Percentiles rank a stretch among this genome's conserved stretches.
These are phyloP conservation scores for Urechis unicinctus DNA, from an alignment of 2,888 invertebrate genomes.

Conservation along the genomic window DNA sequence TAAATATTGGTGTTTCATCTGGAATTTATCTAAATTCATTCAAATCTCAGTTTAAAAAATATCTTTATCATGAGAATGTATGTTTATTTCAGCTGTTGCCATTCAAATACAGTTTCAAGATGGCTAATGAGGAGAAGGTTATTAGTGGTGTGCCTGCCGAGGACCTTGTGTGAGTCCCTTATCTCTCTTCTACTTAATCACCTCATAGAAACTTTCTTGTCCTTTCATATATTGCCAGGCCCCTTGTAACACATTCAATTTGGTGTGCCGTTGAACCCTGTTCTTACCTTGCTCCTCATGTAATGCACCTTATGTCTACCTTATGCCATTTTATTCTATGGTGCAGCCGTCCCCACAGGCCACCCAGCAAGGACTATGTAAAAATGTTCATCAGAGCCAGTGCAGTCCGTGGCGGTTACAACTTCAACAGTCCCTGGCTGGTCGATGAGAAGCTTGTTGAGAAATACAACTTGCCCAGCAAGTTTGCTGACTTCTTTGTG, in stretches of 20 bases:
- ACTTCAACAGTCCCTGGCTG: slow-evolving; percentile 47
- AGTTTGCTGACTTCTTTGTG: slow-evolving; percentile 45
- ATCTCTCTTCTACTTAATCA: background rate
- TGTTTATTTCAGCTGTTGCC: slow-evolving; percentile 33
- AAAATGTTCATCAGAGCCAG: slow-evolving; percentile 48
- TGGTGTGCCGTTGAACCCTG: no score
- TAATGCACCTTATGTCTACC: no score
- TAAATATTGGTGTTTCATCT: no score
- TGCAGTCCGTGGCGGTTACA: slow-evolving; percentile 41
- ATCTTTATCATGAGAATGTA: background rate
- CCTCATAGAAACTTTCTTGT: no score
- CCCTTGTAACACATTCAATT: no score
- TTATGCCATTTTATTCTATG: no score
- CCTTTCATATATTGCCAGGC: no score
- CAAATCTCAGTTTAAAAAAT: background rate
- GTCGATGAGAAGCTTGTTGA: slow-evolving; percentile 45
- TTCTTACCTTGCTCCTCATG: no score
- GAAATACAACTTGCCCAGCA: slow-evolving; percentile 40
- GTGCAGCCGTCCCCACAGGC: slow-evolving; percentile 36
- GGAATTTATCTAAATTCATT: no score
- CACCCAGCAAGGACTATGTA: slow-evolving; percentile 47
- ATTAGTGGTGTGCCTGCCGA: slow-evolving; percentile 43
- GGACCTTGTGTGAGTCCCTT: slow-evolving; percentile 36
- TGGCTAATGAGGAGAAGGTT: slow-evolving; percentile 41
- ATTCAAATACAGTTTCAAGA: slow-evolving; percentile 41